phyloP scores from a whole-genome alignment of 2,888 invertebrate species.

The Agrotis ipsilon region DNA sequence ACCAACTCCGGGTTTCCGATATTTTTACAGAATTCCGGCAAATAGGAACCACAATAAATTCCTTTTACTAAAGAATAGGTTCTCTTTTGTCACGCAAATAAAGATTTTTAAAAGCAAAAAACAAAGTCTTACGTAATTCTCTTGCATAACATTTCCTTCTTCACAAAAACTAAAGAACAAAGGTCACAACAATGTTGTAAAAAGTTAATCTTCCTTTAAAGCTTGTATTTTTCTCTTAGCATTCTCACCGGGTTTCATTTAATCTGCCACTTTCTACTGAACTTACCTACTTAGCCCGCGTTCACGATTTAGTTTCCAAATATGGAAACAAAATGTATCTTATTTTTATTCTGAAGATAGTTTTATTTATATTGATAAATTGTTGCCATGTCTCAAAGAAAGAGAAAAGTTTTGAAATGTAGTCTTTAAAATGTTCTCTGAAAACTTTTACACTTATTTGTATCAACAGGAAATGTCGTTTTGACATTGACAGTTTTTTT shows the following conservation, averaged over 20 bases:
- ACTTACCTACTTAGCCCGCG: neutral
- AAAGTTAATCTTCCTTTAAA: constrained; percentile 55
- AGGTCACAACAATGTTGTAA: constrained; percentile 34
- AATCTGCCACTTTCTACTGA: constrained; percentile 21
- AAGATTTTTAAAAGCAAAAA: neutral
- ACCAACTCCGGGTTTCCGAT: too few species aligned
- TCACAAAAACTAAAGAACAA: constrained; percentile 26
- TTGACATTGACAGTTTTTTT: too few species aligned
- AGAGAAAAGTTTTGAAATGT: too few species aligned
- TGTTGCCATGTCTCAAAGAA: too few species aligned
- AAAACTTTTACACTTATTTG: too few species aligned
- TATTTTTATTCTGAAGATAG: too few species aligned
- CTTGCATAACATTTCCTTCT: constrained; percentile 33
- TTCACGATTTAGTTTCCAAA: neutral
- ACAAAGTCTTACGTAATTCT: constrained; percentile 11
- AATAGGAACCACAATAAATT: neutral
- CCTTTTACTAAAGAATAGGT: neutral
- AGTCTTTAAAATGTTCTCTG: too few species aligned
- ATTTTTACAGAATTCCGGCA: neutral
- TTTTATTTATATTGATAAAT: too few species aligned
- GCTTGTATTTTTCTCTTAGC: constrained; percentile 36
- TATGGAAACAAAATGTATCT: neutral
- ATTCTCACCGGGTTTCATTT: constrained; percentile 47
- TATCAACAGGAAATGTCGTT: too few species aligned
- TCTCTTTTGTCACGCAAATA: neutral